Evolutionary conservation across 2,888 invertebrate genomes (phyloP).

Genomic region (Crocallis elinguaria): DNA sequence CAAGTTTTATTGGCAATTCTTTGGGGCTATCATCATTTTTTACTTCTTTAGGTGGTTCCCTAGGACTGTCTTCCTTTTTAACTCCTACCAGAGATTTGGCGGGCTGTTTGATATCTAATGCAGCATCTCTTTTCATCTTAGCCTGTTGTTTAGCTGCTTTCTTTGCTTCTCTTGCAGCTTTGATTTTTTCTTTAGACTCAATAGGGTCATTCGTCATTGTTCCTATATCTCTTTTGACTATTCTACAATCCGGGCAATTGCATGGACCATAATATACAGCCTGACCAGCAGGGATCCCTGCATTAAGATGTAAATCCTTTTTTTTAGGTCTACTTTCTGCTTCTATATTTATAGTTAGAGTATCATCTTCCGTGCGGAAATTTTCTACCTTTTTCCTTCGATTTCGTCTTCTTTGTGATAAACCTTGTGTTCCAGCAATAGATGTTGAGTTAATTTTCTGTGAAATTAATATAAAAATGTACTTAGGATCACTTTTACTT

Average conservation of each 20-base stretch:
- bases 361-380: constrained; percentile 29
- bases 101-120: constrained; percentile 15
- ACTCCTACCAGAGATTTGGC: not conserved
- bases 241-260: constrained; percentile 9
- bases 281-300: not conserved
- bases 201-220: constrained; percentile 19
- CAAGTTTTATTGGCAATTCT: not conserved
- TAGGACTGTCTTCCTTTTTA: constrained; percentile 18
- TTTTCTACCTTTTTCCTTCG: constrained; percentile 58
- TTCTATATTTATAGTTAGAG: constrained; percentile 15
- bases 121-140: constrained; percentile 50
- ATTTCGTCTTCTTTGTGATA: constrained; percentile 50
- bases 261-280: constrained; percentile 8
- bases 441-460: not conserved
- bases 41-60: not conserved
- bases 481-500: not conserved
- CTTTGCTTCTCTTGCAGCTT: constrained; percentile 75
- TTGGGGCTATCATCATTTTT: not conserved
- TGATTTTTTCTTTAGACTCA: constrained; percentile 59
- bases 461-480: not conserved
- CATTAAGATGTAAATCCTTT: constrained; percentile 1
- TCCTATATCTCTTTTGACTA: constrained; percentile 15
- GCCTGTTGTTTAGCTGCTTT: constrained; percentile 68
- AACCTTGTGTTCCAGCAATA: too few relatives aligned
- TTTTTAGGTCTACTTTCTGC: constrained; percentile 10